These are phyloP conservation scores for Bradysia coprophila DNA, from an alignment of 1,140 invertebrate genomes.

Conservation along the genomic window DNA sequence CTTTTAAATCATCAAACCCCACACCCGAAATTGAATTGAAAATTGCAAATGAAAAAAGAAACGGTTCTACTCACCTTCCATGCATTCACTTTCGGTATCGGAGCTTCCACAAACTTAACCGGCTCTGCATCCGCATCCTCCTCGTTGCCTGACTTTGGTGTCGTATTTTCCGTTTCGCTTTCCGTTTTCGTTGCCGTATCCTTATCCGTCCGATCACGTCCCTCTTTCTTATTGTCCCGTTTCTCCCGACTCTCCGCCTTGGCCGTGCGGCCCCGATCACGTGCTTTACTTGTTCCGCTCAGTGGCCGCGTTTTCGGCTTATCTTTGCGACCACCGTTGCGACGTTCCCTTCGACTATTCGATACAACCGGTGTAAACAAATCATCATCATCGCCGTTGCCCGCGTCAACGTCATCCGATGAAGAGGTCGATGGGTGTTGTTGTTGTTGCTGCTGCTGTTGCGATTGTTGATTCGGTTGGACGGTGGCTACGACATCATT, in stretches of 20 bases:
- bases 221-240: constrained; percentile 2
- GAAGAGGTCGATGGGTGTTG: background rate
- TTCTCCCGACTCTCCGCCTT: background rate
- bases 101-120: constrained; percentile 29
- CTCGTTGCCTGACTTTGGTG: constrained; percentile 7
- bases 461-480: background rate
- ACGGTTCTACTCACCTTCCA: constrained; percentile 27
- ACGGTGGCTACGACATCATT: background rate
- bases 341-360: constrained; percentile 28
- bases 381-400: constrained; percentile 24
- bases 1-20: too few relatives aligned
- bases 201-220: constrained; percentile 1
- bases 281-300: constrained; percentile 9
- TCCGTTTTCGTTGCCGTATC: constrained; percentile 8
- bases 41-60: background rate
- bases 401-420: background rate
- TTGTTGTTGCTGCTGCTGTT: background rate
- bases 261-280: constrained; percentile 3
- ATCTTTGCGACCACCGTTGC: constrained; percentile 22
- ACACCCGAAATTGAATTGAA: background rate
- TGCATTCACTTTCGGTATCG: constrained; percentile 31
- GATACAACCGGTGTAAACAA: constrained; percentile 28
- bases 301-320: constrained; percentile 13
- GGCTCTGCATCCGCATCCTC: constrained; percentile 12
- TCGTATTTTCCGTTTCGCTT: constrained; percentile 10